A percentile compares a stretch with the other conserved stretches of the same genome.
Evolutionary conservation across 2,797 vertebrate species (phyloP).

Genomic region (Tamandua tetradactyla): DNA sequence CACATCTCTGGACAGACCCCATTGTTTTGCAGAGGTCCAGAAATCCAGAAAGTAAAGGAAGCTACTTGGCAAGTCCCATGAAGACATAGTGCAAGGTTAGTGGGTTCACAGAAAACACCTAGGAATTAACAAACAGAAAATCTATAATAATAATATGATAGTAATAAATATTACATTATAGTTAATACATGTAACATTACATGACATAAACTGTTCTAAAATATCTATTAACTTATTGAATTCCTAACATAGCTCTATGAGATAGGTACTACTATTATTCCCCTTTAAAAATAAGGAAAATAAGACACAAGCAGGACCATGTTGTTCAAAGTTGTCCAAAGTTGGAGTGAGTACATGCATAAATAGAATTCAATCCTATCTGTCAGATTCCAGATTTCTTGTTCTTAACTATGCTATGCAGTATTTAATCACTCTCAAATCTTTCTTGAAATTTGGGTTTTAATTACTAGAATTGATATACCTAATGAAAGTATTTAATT

Average conservation of each 20-base stretch:
- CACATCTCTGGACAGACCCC: neutral
- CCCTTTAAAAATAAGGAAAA: neutral
- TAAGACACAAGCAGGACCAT: neutral
- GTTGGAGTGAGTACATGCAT: neutral
- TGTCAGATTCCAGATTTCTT: neutral
- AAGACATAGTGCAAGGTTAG: neutral
- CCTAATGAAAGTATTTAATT: slow-evolving; percentile 25
- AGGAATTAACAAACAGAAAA: neutral
- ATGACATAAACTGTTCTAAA: neutral
- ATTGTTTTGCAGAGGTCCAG: neutral
- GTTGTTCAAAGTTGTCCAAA: neutral
- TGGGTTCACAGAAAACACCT: neutral
- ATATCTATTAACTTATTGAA: neutral
- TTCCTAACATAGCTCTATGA: neutral
- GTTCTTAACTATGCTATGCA: neutral
- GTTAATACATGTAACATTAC: neutral
- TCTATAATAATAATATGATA: neutral
- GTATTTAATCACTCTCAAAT: neutral
- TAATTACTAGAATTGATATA: slow-evolving; percentile 7
- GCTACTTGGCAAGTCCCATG: neutral
- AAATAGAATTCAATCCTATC: neutral
- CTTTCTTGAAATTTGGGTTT: neutral
- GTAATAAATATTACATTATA: neutral
- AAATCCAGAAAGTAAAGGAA: neutral
- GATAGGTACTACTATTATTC: neutral